Conservation (phyloP, 2,888 invertebrate genomes). For the Brenthis hecate region DNA sequence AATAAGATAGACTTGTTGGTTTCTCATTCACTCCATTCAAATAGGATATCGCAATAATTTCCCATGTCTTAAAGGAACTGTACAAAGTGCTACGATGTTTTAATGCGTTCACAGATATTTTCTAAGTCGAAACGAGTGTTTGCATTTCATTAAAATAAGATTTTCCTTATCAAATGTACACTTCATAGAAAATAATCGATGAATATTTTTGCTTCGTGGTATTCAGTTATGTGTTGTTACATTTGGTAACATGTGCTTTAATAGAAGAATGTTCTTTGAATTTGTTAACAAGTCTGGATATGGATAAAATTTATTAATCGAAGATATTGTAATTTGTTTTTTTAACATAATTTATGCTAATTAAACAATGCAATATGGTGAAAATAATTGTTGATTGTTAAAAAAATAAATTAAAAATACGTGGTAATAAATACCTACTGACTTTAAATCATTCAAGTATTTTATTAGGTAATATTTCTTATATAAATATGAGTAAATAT, state of each 20-base stretch:
- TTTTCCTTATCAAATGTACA: not conserved
- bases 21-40: slow-evolving; percentile 40
- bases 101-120: slow-evolving; percentile 17
- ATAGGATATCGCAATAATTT: slow-evolving; percentile 41
- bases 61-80: slow-evolving; percentile 27
- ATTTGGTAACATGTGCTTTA: slow-evolving; percentile 14
- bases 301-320: too few relatives aligned
- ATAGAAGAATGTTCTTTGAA: not conserved
- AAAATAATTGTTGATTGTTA: too few relatives aligned
- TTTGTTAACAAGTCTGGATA: too few relatives aligned
- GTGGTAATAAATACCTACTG: too few relatives aligned
- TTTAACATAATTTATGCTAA: too few relatives aligned
- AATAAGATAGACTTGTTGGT: slow-evolving; percentile 44
- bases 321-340: too few relatives aligned
- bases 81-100: slow-evolving; percentile 21
- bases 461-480: too few relatives aligned
- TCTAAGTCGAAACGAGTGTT: slow-evolving; percentile 17
- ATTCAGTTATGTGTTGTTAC: not conserved
- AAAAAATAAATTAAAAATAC: too few relatives aligned
- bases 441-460: too few relatives aligned
- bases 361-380: too few relatives aligned
- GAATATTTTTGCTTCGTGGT: slow-evolving; percentile 21
- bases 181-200: slow-evolving; percentile 20
- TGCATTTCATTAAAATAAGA: slow-evolving; percentile 19
- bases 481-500: too few relatives aligned